A percentile compares a stretch with the other conserved stretches of the same genome.
phyloP scores from a whole-genome alignment of 2,888 invertebrate genomes.

The Pseudococcus longispinus region DNA sequence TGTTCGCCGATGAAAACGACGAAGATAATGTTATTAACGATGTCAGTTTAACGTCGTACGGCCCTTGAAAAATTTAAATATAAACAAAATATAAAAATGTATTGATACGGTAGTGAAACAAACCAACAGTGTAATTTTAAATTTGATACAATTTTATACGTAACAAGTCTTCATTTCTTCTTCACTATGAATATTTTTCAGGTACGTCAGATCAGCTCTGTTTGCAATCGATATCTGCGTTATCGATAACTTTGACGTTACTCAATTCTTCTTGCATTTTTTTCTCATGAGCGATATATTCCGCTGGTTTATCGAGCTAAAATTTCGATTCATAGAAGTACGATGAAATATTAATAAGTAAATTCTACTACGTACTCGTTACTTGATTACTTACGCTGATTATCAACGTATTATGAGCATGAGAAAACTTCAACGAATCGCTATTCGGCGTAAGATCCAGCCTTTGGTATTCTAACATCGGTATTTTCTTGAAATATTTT shows the following conservation, averaged over 20 bases:
- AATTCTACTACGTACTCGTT: too few species aligned
- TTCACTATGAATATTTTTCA: too few species aligned
- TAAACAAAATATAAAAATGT: neutral
- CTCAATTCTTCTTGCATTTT: constrained; percentile 62
- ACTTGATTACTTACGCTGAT: constrained; percentile 69
- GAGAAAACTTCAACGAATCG: constrained; percentile 71
- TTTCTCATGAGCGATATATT: constrained; percentile 75
- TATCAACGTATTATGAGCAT: constrained; percentile 79
- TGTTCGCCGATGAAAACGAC: constrained; percentile 60
- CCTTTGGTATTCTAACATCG: constrained; percentile 74
- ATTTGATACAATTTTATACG: neutral
- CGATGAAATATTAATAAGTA: neutral
- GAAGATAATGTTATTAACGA: constrained; percentile 53
- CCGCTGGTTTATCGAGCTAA: constrained; percentile 79
- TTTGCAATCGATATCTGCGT: constrained; percentile 59
- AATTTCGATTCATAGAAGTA: constrained; percentile 61
- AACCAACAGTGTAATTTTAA: neutral
- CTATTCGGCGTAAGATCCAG: constrained; percentile 71
- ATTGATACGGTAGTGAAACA: neutral
- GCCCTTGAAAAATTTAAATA: neutral
- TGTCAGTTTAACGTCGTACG: constrained; percentile 48
- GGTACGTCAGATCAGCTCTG: constrained; percentile 58
- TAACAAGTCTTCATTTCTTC: neutral
- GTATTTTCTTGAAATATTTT: constrained; percentile 79
- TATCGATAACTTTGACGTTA: constrained; percentile 59